Evolutionary conservation across 2,797 vertebrate species (phyloP).

Genomic region (Microcaecilia unicolor): DNA sequence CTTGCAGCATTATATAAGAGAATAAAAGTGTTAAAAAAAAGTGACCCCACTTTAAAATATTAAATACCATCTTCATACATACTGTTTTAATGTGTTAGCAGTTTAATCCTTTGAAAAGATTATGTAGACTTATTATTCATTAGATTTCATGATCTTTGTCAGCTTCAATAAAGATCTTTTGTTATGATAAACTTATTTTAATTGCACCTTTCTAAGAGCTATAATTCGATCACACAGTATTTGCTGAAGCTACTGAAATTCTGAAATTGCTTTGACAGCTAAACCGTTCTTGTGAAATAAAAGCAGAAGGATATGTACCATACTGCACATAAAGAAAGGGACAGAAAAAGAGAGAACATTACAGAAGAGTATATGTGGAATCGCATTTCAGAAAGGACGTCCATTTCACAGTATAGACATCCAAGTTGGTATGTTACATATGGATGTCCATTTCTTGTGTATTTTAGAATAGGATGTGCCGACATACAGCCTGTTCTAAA

Average conservation of each 20-base stretch:
- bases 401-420: no score
- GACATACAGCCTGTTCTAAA: no score
- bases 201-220: constrained; percentile 33
- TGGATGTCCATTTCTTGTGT: no score
- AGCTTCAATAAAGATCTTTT: constrained; percentile 37
- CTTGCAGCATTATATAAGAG: no score
- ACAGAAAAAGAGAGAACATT: no score
- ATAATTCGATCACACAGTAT: constrained; percentile 24
- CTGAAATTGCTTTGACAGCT: constrained; percentile 23
- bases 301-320: constrained; percentile 31
- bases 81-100: constrained; percentile 27
- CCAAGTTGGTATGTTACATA: no score
- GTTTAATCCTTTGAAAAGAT: constrained; percentile 34
- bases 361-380: no score
- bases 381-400: no score
- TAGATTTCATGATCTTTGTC: constrained; percentile 34
- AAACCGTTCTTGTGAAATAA: constrained; percentile 32
- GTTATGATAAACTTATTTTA: constrained; percentile 40
- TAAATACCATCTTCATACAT: constrained; percentile 15
- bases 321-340: no score
- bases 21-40: constrained; percentile 19
- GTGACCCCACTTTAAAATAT: neutral
- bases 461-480: no score
- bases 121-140: constrained; percentile 33
- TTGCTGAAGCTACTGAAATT: constrained; percentile 26